Conservation (phyloP, 2,888 invertebrate genomes). For the Pterostichus niger region DNA sequence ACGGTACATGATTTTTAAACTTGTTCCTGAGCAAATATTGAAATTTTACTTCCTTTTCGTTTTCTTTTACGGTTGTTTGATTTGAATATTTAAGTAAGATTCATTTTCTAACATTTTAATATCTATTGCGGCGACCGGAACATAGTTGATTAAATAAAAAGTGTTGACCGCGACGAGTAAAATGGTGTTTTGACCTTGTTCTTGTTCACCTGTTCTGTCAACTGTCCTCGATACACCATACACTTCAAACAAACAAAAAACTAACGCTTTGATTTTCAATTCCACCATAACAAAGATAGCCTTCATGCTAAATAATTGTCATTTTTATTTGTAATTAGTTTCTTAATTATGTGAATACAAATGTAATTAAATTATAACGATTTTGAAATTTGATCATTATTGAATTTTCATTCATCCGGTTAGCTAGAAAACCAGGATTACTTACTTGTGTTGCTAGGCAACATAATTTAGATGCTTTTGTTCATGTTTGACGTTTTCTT, state of each 20-base stretch:
- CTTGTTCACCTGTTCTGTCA: constrained; percentile 42
- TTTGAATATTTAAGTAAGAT: constrained; percentile 9
- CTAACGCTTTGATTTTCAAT: constrained; percentile 25
- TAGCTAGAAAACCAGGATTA: background rate
- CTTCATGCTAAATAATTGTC: constrained; percentile 23
- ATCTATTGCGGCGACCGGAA: constrained; percentile 31
- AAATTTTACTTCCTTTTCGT: constrained; percentile 20
- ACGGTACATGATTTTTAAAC: constrained; percentile 16
- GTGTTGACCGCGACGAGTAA: constrained; percentile 61
- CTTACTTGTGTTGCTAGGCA: constrained; percentile 4
- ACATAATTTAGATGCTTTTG: background rate
- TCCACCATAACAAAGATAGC: constrained; percentile 61
- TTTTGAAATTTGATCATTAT: background rate
- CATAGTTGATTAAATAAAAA: constrained; percentile 50
- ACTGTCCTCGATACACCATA: constrained; percentile 59
- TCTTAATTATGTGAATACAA: background rate
- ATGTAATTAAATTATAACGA: background rate
- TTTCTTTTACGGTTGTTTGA: background rate
- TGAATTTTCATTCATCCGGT: background rate
- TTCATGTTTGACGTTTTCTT: background rate
- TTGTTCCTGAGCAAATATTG: background rate
- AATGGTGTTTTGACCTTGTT: constrained; percentile 54
- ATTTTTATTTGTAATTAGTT: constrained; percentile 15
- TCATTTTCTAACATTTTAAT: constrained; percentile 29
- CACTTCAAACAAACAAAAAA: constrained; percentile 34